Evolutionary conservation across 2,888 invertebrate genomes (phyloP).

Genomic region (Scelioninae gen. 2): DNA sequence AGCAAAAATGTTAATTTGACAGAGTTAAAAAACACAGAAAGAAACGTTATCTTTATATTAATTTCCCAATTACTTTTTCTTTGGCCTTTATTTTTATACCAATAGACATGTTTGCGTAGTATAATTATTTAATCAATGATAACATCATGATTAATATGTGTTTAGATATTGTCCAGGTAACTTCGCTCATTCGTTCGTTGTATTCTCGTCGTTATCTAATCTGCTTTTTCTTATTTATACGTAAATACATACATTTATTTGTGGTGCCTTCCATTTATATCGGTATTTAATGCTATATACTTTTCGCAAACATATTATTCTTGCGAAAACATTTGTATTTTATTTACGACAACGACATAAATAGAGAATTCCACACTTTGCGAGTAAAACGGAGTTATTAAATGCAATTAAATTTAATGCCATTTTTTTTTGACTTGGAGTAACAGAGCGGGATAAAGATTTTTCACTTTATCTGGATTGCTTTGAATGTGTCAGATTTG

Average conservation of each 20-base stretch:
- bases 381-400: no score
- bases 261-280: slow-evolving; percentile 1
- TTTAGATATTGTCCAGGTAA: slow-evolving; percentile 22
- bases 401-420: no score
- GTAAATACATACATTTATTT: slow-evolving; percentile 29
- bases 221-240: slow-evolving; percentile 32
- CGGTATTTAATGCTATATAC: not conserved
- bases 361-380: no score
- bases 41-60: not conserved
- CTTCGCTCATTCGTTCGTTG: slow-evolving; percentile 5
- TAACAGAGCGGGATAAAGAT: no score
- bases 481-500: no score
- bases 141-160: slow-evolving; percentile 46
- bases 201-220: slow-evolving; percentile 44
- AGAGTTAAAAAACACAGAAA: no score
- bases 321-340: no score
- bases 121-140: slow-evolving; percentile 41
- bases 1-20: no score
- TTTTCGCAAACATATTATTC: not conserved
- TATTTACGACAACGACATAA: no score
- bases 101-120: slow-evolving; percentile 34
- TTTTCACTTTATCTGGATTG: no score
- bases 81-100: slow-evolving; percentile 1
- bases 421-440: no score
- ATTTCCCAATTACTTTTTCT: slow-evolving; percentile 13